A percentile compares a stretch with the other conserved stretches of the same genome.
Evolutionary conservation across 2,888 invertebrate species (phyloP).

Genomic region (Uropetala carovei): DNA sequence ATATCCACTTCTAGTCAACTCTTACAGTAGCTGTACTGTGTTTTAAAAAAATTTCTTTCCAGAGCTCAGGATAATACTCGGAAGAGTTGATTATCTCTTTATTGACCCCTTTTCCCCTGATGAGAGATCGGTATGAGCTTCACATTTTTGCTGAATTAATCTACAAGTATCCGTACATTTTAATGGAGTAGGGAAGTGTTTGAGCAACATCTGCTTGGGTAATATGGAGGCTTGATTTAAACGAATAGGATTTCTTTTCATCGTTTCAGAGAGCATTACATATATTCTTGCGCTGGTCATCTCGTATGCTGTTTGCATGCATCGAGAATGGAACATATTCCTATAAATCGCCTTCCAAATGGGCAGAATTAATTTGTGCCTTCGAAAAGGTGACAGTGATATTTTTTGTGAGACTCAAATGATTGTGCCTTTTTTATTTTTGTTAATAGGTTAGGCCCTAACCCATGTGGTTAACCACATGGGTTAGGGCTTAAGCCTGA

Average conservation of each 20-base stretch:
- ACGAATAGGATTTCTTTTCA: not conserved
- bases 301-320: not conserved
- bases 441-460: not conserved
- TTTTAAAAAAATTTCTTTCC: not conserved
- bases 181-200: not conserved
- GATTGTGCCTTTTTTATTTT: slow-evolving; percentile 50
- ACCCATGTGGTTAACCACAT: no score
- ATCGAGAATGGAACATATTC: not conserved
- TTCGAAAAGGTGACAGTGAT: slow-evolving; percentile 42
- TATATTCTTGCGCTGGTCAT: not conserved
- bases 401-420: slow-evolving; percentile 46
- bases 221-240: no score
- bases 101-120: not conserved
- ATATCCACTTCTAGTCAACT: slow-evolving; percentile 46
- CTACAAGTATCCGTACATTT: not conserved
- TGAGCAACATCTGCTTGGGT: no score
- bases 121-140: not conserved
- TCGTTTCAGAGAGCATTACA: not conserved
- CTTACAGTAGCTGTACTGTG: not conserved
- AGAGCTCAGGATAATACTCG: not conserved
- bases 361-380: slow-evolving; percentile 13
- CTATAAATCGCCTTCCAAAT: not conserved
- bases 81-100: not conserved
- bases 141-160: not conserved
- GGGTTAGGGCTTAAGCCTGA: slow-evolving; percentile 8